Evolutionary conservation across 1,140 invertebrate genomes (phyloP), one percentile per base, ranked within the genome.

Genomic region (Leptinotarsa undecemlineata): DNA sequence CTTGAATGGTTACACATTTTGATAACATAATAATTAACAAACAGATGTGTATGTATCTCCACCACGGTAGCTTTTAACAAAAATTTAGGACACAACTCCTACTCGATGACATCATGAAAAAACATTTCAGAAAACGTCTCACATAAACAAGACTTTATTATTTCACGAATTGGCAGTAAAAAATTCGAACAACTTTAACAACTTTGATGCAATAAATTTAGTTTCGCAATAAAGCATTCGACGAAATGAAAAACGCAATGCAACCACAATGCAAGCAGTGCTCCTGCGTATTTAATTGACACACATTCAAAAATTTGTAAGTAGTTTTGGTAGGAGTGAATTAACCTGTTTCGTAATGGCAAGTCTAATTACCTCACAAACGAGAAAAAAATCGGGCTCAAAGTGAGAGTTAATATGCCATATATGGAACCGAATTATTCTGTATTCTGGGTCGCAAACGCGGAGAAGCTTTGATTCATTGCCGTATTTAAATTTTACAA

Each of bases 341-440:
- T 57, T 57, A 57, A 57, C 51, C n/a, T 19, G 51, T n/a, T 57
- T 57, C 17, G 51, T 57, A 57, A 57, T 57, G 51, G n/a, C 51
- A 57, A 0, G 51, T n/a, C 51, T 57, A 57, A 57, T 57, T 57
- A 57, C 51, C 3, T 57, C 51, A 57, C 51, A 57, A 15, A 57
- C 51, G 51, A 57, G 51, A 57, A 57, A 57, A 57, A 57, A 57
- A 57, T 57, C 51, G 51, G n/a, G 51, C 51, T 57, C 51, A 57
- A 57, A 57, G 51, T 57, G 51, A 57, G 51, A 57, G 51, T 57
- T 57, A 57, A 57, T 57, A 19, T 57, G 51, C 51, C 51, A 57
- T 57, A 57, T 57, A 57, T 17, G 51, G 51, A 13, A 57, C 17
- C 51, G 51, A 57, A 57, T 57, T 57, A 15, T 42, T 57, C 15